Base-by-base conservation (phyloP, 2,113 vertebrate species). In the Brachyistius frenatus region DNA sequence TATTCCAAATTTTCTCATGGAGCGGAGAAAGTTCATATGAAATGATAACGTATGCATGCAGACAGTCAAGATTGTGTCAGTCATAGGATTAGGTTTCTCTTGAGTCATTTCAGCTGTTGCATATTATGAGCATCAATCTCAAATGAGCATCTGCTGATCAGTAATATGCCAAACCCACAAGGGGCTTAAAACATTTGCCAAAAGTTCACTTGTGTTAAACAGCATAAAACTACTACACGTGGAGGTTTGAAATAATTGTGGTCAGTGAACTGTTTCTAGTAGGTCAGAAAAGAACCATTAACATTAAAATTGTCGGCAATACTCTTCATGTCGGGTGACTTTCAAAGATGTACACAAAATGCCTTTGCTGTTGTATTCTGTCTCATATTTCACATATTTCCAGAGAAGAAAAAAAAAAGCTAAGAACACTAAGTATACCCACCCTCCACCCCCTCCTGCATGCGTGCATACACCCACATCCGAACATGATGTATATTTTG, bases 401-500 rank as follows among this genome's bases (percentile, higher is more conserved):
- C 11, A 66, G 32, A 32, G 49, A 55, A 60, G 10, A 56, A 75
- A 11, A n/a, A 66, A 60, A 64, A 60, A 35, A 65, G 33, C 39
- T 1, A 23, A 37, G 66, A 80, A 50, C 23, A 66, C 37, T 10
- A 69, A 70, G 23, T 71, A 54, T 16, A 53, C 56, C 69, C 81
- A 55, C 61, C 49, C 46, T 31, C 71, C 58, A 9, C 35, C 37
- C 13, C 13, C 49, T 53, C 50, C 55, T 46, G 2, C 56, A 54
- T 6, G 2, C n/a, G 70, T 11, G 30, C 66, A 50, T 11, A 55
- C 82, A 76, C 85, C 78, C 86, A 79, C 67, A 68, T 46, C 75
- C 32, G 5, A 90, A 81, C 74, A 78, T 46, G 46, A 84, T 76
- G 76, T 87, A 84, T 90, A 86, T 88, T 92, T 91, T 83, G 76